phyloP scores from a whole-genome alignment of 2,113 vertebrate genomes.

The Euleptes europaea region DNA sequence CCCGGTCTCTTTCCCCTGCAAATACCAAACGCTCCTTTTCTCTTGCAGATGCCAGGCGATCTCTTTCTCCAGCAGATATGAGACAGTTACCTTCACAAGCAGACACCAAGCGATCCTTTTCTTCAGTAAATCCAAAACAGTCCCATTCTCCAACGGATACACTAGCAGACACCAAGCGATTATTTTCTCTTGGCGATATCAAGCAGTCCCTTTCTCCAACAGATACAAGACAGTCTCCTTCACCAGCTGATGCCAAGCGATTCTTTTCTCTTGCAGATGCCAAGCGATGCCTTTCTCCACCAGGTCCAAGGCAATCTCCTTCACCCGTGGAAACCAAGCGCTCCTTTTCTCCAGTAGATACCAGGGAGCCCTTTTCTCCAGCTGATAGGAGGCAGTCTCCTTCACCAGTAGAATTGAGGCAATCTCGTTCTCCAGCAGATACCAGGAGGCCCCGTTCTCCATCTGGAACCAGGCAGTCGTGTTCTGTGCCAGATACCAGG shows the following conservation, averaged over 20 bases:
- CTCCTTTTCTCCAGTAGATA: background rate
- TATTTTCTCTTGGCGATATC: background rate
- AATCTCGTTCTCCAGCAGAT: background rate
- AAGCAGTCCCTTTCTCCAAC: background rate
- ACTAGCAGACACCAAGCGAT: too few species aligned
- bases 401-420: background rate
- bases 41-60: background rate
- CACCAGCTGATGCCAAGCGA: background rate
- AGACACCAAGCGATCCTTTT: background rate
- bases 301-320: background rate
- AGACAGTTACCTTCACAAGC: background rate
- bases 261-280: background rate
- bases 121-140: background rate
- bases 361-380: background rate
- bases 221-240: background rate
- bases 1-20: too few species aligned
- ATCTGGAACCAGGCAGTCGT: background rate
- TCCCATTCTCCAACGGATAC: background rate
- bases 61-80: background rate
- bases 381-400: background rate
- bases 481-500: background rate
- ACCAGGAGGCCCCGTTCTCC: background rate
- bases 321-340: background rate
- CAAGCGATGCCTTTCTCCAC: too few species aligned
- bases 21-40: background rate